Evolutionary conservation across 1,140 invertebrate species (phyloP).

Genomic region (Lasioglossum albipes): DNA sequence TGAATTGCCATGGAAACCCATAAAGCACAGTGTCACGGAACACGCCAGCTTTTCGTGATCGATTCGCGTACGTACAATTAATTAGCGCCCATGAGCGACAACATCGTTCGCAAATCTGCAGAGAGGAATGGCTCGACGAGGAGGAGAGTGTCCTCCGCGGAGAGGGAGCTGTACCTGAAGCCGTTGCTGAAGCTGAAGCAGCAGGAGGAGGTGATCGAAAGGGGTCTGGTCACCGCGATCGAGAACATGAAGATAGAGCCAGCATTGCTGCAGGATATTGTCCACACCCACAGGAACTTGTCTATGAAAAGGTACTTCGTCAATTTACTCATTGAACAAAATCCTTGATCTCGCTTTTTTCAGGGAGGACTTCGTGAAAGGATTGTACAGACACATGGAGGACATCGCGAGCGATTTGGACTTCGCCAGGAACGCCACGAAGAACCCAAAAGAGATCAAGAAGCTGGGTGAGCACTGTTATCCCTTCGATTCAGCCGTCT

Average conservation of each 20-base stretch:
- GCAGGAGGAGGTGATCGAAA: slow-evolving; percentile 73
- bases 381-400: slow-evolving; percentile 49
- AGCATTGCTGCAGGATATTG: slow-evolving; percentile 63
- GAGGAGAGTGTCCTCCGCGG: neutral
- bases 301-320: slow-evolving; percentile 67
- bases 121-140: neutral
- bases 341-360: neutral
- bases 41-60: neutral
- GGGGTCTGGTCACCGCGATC: slow-evolving; percentile 65
- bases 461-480: slow-evolving; percentile 67
- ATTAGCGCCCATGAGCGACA: neutral
- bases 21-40: neutral
- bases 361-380: slow-evolving; percentile 61
- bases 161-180: slow-evolving; percentile 62
- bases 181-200: slow-evolving; percentile 71
- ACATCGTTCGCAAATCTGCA: neutral
- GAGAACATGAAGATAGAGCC: slow-evolving; percentile 69
- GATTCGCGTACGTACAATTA: neutral
- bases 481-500: neutral
- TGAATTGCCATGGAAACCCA: slow-evolving; percentile 59
- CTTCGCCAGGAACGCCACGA: slow-evolving; percentile 56
- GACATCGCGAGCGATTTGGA: slow-evolving; percentile 66
- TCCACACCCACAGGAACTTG: slow-evolving; percentile 54
- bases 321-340: too few species aligned
- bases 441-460: slow-evolving; percentile 53